phyloP scores from a whole-genome alignment of 2,113 vertebrate species.

The Paramisgurnus dabryanus region DNA sequence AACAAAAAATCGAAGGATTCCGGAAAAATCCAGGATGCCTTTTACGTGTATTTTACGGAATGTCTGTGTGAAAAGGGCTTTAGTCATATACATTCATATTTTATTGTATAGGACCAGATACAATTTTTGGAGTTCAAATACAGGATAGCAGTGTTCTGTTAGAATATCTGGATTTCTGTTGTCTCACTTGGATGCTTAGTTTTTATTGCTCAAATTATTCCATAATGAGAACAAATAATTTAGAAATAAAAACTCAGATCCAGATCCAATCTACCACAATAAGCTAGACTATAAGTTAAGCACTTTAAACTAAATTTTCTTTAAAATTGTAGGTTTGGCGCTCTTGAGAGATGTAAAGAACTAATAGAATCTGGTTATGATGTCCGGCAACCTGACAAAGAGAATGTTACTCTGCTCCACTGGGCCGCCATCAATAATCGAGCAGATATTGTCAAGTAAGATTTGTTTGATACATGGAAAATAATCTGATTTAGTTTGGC shows the following conservation, averaged over 20 bases:
- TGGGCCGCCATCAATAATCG: constrained; percentile 99
- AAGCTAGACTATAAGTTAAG: too few relatives aligned
- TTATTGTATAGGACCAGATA: not conserved
- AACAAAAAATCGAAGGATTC: too few relatives aligned
- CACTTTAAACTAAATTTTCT: not conserved
- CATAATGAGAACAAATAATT: too few relatives aligned
- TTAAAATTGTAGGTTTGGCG: constrained; percentile 80
- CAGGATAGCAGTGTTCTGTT: not conserved
- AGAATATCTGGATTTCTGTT: not conserved
- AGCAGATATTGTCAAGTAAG: constrained; percentile 90
- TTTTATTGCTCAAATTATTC: not conserved
- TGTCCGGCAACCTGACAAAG: constrained; percentile 89
- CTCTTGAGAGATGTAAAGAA: constrained; percentile 90
- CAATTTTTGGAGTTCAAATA: not conserved
- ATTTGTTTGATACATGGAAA: not conserved
- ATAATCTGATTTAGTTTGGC: too few relatives aligned
- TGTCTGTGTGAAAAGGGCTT: too few relatives aligned
- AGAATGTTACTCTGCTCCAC: constrained; percentile 94
- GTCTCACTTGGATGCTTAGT: not conserved
- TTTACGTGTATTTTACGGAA: too few relatives aligned
- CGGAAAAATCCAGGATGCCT: too few relatives aligned
- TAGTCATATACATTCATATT: too few relatives aligned
- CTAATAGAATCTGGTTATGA: constrained; percentile 94
- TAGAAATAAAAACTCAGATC: too few relatives aligned
- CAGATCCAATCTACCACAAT: too few relatives aligned